Percentiles rank a stretch among this genome's conserved stretches.
Conservation (phyloP, 2,888 invertebrate genomes). For the Lacanobia wlatinum region DNA sequence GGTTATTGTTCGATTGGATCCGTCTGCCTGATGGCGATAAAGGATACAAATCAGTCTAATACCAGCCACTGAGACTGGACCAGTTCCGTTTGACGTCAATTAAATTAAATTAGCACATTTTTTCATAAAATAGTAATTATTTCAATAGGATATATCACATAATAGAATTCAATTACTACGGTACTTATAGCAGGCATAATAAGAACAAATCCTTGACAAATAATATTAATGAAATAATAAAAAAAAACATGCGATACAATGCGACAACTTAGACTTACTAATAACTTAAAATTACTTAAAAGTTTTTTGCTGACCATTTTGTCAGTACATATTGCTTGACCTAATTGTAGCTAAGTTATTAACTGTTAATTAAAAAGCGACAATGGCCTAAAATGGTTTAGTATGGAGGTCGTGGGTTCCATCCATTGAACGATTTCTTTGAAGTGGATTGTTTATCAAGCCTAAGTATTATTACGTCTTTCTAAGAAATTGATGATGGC, state of each 20-base stretch:
- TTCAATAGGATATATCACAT: constrained; percentile 51
- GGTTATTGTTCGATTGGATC: neutral
- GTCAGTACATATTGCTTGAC: constrained; percentile 32
- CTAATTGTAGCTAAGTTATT: constrained; percentile 49
- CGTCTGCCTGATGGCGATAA: neutral
- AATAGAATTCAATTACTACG: constrained; percentile 54
- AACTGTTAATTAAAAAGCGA: constrained; percentile 34
- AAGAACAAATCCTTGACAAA: constrained; percentile 42
- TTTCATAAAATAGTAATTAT: constrained; percentile 36
- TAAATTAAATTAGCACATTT: constrained; percentile 41
- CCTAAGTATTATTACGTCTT: neutral
- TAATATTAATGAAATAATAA: constrained; percentile 18
- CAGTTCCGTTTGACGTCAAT: constrained; percentile 39
- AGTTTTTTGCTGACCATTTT: constrained; percentile 41
- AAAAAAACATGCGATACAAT: constrained; percentile 5
- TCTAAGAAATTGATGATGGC: constrained; percentile 23
- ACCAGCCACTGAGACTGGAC: neutral
- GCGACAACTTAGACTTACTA: constrained; percentile 31
- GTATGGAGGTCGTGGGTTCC: constrained; percentile 24
- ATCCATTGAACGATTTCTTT: constrained; percentile 3
- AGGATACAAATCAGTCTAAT: neutral
- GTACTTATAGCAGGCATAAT: constrained; percentile 19
- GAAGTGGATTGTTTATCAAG: constrained; percentile 1
- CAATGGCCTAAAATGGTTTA: constrained; percentile 33
- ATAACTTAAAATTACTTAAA: constrained; percentile 33